Evolutionary conservation across 2,888 invertebrate genomes (phyloP).

Genomic region (Taenaris catops): DNA sequence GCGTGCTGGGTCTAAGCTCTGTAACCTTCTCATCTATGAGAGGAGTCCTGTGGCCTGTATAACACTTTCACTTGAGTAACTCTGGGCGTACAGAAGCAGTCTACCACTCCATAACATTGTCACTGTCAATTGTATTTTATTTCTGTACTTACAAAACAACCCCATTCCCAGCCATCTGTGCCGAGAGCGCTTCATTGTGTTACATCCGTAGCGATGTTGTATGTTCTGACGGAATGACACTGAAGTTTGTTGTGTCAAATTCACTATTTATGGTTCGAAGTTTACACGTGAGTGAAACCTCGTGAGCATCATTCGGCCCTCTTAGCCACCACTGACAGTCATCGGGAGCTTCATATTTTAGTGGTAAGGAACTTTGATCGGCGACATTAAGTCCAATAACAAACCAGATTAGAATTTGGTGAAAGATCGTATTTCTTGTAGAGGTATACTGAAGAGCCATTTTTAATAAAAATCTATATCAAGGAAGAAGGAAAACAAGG

Average conservation of each 20-base stretch:
- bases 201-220: slow-evolving; percentile 89
- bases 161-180: too few relatives aligned
- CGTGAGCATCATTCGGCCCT: slow-evolving; percentile 81
- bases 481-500: slow-evolving; percentile 74
- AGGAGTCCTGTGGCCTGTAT: too few relatives aligned
- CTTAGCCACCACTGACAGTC: slow-evolving; percentile 90
- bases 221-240: slow-evolving; percentile 91
- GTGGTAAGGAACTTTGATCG: slow-evolving; percentile 68
- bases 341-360: slow-evolving; percentile 89
- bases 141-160: too few relatives aligned
- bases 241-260: slow-evolving; percentile 93
- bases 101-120: too few relatives aligned
- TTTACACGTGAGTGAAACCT: slow-evolving; percentile 89
- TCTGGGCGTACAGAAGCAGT: too few relatives aligned
- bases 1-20: too few relatives aligned
- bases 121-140: too few relatives aligned
- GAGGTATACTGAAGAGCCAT: slow-evolving; percentile 61
- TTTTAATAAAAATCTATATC: slow-evolving; percentile 65
- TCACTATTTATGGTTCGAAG: slow-evolving; percentile 92
- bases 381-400: slow-evolving; percentile 64
- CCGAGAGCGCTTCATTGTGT: slow-evolving; percentile 90
- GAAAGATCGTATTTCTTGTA: slow-evolving; percentile 50
- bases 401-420: slow-evolving; percentile 65
- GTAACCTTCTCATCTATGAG: too few relatives aligned
- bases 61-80: too few relatives aligned